Evolutionary conservation across 92 coral and sea anemone species (phyloP).

Genomic region (Porites evermanni): DNA sequence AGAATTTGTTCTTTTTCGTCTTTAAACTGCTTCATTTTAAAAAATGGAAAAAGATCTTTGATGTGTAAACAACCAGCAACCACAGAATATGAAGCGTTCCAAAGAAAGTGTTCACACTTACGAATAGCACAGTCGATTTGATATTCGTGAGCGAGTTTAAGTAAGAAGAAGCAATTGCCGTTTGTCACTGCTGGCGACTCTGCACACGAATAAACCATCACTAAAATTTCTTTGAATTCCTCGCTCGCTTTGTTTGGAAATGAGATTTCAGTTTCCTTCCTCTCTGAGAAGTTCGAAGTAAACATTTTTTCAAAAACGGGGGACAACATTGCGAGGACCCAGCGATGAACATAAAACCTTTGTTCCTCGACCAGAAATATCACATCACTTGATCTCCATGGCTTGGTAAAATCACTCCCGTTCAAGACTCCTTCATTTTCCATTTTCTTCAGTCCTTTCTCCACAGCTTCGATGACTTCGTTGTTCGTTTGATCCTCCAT

Average conservation of each 20-base stretch:
- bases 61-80: conserved; percentile 6
- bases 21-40: neutral
- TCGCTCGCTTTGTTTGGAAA: neutral
- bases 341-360: conserved; percentile 14
- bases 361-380: conserved; percentile 7
- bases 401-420: conserved; percentile 8
- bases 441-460: neutral
- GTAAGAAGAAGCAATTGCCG: neutral
- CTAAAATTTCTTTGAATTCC: conserved; percentile 14
- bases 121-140: conserved; percentile 1
- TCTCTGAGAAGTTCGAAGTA: conserved; percentile 13
- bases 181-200: neutral
- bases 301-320: conserved; percentile 35
- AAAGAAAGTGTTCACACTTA: conserved; percentile 18
- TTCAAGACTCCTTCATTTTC: neutral
- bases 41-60: neutral
- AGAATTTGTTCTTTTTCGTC: conserved; percentile 15
- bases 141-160: conserved; percentile 33
- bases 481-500: neutral
- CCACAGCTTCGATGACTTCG: neutral
- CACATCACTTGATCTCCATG: conserved; percentile 30
- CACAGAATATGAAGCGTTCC: neutral
- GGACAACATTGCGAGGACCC: conserved; percentile 18
- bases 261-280: neutral
- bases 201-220: conserved; percentile 2